These are phyloP conservation scores for Macrophya alboannulata DNA, from an alignment of 2,888 invertebrate species.

Conservation along the genomic window DNA sequence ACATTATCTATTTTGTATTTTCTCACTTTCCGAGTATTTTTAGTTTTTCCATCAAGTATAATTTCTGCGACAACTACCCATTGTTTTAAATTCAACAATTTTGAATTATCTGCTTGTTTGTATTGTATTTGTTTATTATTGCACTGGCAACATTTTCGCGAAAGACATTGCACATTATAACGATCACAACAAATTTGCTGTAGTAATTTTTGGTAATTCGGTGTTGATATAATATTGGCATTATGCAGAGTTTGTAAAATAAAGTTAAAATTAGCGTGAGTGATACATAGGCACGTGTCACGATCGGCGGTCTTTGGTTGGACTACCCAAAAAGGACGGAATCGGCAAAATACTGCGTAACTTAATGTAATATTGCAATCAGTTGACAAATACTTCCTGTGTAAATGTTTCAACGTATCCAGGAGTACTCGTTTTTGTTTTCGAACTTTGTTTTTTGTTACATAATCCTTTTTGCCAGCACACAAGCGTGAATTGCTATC, in stretches of 20 bases:
- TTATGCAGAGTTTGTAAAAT: background rate
- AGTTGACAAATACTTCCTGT: constrained; percentile 17
- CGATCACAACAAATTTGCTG: background rate
- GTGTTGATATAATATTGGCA: background rate
- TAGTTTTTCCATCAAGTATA: constrained; percentile 18
- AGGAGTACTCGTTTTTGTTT: constrained; percentile 30
- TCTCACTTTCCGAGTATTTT: background rate
- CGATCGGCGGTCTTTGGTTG: constrained; percentile 42
- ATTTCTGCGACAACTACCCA: background rate
- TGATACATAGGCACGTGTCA: constrained; percentile 46
- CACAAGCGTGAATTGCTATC: constrained; percentile 19
- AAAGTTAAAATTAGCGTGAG: constrained; percentile 21
- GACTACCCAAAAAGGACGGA: constrained; percentile 53
- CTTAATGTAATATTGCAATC: background rate
- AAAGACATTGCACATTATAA: background rate
- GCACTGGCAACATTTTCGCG: background rate
- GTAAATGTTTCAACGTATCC: constrained; percentile 29
- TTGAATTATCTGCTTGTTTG: background rate
- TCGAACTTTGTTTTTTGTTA: background rate
- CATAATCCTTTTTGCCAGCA: constrained; percentile 33
- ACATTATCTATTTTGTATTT: constrained; percentile 18
- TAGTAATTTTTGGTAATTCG: background rate
- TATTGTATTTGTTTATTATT: background rate
- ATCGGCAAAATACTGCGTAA: constrained; percentile 33
- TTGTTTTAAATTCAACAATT: background rate